phyloP scores from a whole-genome alignment of 2,888 invertebrate species.

The Lordiphosa fenestrarum region DNA sequence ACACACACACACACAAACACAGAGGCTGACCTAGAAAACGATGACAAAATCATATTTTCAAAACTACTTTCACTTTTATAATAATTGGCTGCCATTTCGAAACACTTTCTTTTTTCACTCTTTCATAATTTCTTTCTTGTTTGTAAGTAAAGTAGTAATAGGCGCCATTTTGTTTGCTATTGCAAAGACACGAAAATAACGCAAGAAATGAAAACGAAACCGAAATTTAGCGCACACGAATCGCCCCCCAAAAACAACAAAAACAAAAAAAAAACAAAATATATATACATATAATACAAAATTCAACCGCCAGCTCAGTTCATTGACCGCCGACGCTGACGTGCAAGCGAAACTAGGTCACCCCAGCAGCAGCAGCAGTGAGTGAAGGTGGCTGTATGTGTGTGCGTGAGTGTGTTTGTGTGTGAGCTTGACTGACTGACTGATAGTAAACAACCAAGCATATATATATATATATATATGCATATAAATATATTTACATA shows the following conservation, averaged over 20 bases:
- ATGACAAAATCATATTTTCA: neutral
- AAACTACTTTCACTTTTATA: conserved; percentile 61
- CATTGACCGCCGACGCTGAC: conserved; percentile 66
- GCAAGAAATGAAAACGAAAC: conserved; percentile 79
- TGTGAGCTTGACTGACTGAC: conserved; percentile 34
- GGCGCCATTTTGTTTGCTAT: conserved; percentile 70
- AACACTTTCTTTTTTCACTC: conserved; percentile 69
- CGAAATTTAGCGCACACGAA: conserved; percentile 71
- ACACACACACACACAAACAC: neutral
- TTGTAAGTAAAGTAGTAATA: conserved; percentile 54
- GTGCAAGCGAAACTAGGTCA: conserved; percentile 57
- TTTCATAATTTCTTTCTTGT: conserved; percentile 71
- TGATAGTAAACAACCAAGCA: conserved; percentile 61
- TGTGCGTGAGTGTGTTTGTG: conserved; percentile 11
- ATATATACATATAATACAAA: conserved; percentile 14
- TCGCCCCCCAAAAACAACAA: conserved; percentile 15
- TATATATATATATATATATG: conserved; percentile 8
- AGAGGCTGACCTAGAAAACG: conserved; percentile 40
- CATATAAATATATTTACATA: conserved; percentile 21
- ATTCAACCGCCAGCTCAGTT: conserved; percentile 52
- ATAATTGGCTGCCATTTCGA: conserved; percentile 50
- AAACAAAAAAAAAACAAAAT: conserved; percentile 14
- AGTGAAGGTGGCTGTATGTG: conserved; percentile 60
- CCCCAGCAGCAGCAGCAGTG: conserved; percentile 52
- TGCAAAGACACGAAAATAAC: conserved; percentile 73